Percentiles rank a stretch among this genome's conserved stretches.
phyloP scores from a whole-genome alignment of 2,797 vertebrate species.

The Scarus forsteni region DNA sequence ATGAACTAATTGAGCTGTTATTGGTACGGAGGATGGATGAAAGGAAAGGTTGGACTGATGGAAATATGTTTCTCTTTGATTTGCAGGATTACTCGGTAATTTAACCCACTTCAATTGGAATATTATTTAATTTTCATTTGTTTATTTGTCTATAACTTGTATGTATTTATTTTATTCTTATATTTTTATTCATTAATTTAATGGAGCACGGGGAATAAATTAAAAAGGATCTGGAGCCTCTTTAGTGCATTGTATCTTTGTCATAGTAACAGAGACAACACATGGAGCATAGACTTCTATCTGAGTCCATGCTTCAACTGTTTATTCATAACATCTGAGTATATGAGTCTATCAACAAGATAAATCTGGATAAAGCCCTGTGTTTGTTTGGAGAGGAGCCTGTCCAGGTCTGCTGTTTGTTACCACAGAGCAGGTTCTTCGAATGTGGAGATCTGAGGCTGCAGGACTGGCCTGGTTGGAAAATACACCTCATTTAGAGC shows the following conservation, averaged over 20 bases:
- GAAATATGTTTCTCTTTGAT: too few species aligned
- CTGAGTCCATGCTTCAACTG: constrained; percentile 8
- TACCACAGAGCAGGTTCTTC: neutral
- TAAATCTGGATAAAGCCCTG: constrained; percentile 25
- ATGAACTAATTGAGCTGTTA: too few species aligned
- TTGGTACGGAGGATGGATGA: too few species aligned
- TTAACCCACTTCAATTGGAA: too few species aligned
- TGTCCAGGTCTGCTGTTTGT: constrained; percentile 13
- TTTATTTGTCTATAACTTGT: too few species aligned
- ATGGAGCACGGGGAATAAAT: too few species aligned
- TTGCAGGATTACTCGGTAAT: too few species aligned
- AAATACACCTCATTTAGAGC: constrained; percentile 25
- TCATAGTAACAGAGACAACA: neutral
- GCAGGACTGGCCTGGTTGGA: constrained; percentile 10
- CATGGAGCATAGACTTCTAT: neutral
- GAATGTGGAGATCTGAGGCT: constrained; percentile 1
- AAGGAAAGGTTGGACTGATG: too few species aligned
- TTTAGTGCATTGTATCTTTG: neutral
- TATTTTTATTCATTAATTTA: too few species aligned
- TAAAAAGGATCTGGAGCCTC: neutral
- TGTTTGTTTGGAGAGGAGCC: constrained; percentile 31
- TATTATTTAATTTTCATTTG: too few species aligned
- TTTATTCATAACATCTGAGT: constrained; percentile 30
- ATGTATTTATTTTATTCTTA: too few species aligned
- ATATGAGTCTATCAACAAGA: constrained; percentile 17